Percentiles rank a stretch among this genome's conserved stretches.
Evolutionary conservation across 1,140 invertebrate species (phyloP).

Genomic region (Drosophila pseudoananassae): DNA sequence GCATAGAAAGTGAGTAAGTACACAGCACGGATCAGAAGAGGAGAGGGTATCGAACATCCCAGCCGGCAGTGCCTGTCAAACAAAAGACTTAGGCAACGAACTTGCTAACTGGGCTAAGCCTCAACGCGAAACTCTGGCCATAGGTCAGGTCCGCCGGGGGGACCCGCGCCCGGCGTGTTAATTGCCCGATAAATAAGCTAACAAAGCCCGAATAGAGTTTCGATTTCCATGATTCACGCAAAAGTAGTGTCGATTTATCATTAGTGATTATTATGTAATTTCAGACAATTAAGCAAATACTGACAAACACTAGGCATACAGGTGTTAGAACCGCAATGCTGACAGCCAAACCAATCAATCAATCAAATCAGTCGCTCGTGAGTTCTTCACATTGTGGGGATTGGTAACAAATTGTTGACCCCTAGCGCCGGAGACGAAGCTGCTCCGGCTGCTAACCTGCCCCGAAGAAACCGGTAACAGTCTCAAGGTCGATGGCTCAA

Average conservation of each 20-base stretch:
- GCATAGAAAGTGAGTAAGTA: constrained; percentile 23
- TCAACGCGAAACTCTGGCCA: constrained; percentile 31
- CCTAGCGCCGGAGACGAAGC: not conserved
- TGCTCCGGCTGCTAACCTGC: not conserved
- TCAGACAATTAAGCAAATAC: not conserved
- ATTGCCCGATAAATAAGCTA: constrained; percentile 34
- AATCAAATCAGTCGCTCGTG: not conserved
- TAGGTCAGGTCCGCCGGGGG: constrained; percentile 41
- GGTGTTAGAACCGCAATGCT: not conserved
- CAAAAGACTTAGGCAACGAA: constrained; percentile 78
- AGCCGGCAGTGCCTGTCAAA: constrained; percentile 37
- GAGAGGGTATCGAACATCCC: constrained; percentile 2
- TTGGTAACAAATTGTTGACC: not conserved
- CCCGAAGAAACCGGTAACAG: constrained; percentile 72
- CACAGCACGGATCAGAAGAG: not conserved
- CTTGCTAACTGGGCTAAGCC: constrained; percentile 58
- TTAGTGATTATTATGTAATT: constrained; percentile 1
- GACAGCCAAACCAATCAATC: not conserved
- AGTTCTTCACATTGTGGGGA: not conserved
- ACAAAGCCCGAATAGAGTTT: constrained; percentile 12
- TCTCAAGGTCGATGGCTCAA: constrained; percentile 71
- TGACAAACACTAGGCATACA: not conserved
- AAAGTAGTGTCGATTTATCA: not conserved
- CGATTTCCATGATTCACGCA: not conserved
- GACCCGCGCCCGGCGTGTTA: not conserved